phyloP scores from a whole-genome alignment of 2,797 vertebrate species.

The Sebastes hopkinsi region DNA sequence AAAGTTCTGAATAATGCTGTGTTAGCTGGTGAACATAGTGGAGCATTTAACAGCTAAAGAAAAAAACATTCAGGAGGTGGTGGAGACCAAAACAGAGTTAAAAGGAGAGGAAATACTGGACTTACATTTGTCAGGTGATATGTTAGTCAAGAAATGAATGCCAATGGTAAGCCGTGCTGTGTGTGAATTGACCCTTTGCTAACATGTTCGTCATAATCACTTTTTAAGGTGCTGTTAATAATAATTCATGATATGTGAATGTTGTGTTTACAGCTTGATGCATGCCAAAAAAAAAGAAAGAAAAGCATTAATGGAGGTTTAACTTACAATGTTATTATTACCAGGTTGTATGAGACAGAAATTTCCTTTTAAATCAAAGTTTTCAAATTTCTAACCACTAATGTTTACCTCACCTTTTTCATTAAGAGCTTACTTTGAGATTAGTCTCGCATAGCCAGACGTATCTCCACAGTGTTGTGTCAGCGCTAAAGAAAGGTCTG shows the following conservation, averaged over 20 bases:
- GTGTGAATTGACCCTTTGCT: too few species aligned
- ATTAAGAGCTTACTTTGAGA: neutral
- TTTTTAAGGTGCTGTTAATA: neutral
- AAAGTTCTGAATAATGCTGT: neutral
- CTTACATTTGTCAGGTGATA: neutral
- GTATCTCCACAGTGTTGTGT: fast-evolving
- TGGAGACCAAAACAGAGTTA: neutral
- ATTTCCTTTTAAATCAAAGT: neutral
- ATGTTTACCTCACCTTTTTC: neutral
- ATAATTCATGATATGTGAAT: neutral
- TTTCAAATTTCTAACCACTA: neutral
- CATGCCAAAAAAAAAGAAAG: neutral
- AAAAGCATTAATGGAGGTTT: neutral
- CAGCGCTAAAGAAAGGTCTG: too few species aligned
- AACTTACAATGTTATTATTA: neutral
- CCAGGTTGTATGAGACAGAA: neutral
- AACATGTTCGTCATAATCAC: neutral
- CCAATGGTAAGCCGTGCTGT: too few species aligned
- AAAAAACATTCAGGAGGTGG: neutral
- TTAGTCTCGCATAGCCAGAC: neutral
- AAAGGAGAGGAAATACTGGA: neutral
- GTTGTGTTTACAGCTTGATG: neutral
- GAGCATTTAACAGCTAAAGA: neutral
- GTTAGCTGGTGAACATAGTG: neutral
- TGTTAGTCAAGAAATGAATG: neutral